Evolutionary conservation across 2,113 vertebrate species (phyloP), one percentile per base, ranked within the genome.

Genomic region (Athene cunicularia): DNA sequence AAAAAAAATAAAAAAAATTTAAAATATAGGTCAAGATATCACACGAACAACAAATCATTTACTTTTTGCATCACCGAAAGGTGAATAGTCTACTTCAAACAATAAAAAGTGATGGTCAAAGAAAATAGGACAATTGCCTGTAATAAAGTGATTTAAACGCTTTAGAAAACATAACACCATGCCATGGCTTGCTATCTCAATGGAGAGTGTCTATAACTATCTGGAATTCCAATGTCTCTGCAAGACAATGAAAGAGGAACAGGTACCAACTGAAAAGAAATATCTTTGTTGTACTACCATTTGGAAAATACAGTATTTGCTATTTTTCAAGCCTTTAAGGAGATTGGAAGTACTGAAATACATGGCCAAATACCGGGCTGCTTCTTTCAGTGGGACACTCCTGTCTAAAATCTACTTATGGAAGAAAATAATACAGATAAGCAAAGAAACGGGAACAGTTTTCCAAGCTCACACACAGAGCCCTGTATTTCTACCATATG

Each of bases 1-100:
- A 88, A 95, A 96, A 93, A 95, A 98, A 98, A 97, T 95, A 84
- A 92, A 97, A 93, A 93, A 96, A 53, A 56, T 76, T 95, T 84
- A 93, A 96, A 97, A 97, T 41, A 94, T 55, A 58, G 37, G 68
- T 86, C 83, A 95, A 81, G 74, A 63, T 86, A 85, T 8, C 64
- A 87, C 20, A 74, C 2, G 41, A 96, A 64, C 68, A 85, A 76
- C 60, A 96, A 52, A 39, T 28, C 1, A 62, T 4, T 79, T 82
- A 39, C 32, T 97, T 60, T 66, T 80, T 70, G 17, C 37, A 53
- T 63, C 55, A 94, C 37, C 52, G 12, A 82, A 81, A 91, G 84
- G 53, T 2, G 13, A 89, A 56, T 15, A 80, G 80, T 72, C 88
- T 88, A 87, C 33, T 79, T 91, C 79, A 86, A 76, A 95, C 6